A percentile compares a stretch with the other conserved stretches of the same genome.
Conservation (phyloP, 2,888 invertebrate species). For the Limnephilus rhombicus region DNA sequence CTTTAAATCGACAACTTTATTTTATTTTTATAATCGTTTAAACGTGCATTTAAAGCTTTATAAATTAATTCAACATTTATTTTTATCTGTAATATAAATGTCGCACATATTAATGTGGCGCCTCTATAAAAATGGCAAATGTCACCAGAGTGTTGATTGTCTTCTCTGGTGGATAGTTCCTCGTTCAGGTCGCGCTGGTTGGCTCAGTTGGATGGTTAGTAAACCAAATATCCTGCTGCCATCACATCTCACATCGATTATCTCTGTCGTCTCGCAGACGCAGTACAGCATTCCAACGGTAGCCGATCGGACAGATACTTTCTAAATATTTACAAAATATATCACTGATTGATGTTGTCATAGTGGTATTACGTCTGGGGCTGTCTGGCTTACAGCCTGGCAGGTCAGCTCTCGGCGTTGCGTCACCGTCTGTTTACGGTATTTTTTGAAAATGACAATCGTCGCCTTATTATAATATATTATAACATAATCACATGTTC, state of each 20-base stretch:
- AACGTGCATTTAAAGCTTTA: not conserved
- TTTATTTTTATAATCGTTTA: not conserved
- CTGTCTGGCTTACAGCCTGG: not conserved
- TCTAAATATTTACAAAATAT: slow-evolving; percentile 14
- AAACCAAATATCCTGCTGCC: not conserved
- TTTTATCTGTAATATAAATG: slow-evolving; percentile 20
- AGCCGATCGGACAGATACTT: not conserved
- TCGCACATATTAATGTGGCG: slow-evolving; percentile 5
- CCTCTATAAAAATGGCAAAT: slow-evolving; percentile 34
- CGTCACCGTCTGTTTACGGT: slow-evolving; percentile 14
- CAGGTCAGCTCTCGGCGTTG: slow-evolving; percentile 7
- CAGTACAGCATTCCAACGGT: slow-evolving; percentile 10
- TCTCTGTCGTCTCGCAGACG: not conserved
- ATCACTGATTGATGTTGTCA: slow-evolving; percentile 21
- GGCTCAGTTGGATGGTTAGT: not conserved
- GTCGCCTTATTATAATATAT: slow-evolving; percentile 4
- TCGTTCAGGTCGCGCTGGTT: not conserved
- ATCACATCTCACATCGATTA: not conserved
- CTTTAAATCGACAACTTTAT: not conserved
- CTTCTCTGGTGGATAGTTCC: no score
- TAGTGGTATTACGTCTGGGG: not conserved
- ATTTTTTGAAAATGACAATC: slow-evolving; percentile 34
- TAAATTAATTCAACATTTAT: not conserved
- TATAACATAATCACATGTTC: slow-evolving; percentile 15
- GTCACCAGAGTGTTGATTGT: slow-evolving; percentile 1